Evolutionary conservation across 2,888 invertebrate species (phyloP).

Genomic region (Drosophila eohydei): DNA sequence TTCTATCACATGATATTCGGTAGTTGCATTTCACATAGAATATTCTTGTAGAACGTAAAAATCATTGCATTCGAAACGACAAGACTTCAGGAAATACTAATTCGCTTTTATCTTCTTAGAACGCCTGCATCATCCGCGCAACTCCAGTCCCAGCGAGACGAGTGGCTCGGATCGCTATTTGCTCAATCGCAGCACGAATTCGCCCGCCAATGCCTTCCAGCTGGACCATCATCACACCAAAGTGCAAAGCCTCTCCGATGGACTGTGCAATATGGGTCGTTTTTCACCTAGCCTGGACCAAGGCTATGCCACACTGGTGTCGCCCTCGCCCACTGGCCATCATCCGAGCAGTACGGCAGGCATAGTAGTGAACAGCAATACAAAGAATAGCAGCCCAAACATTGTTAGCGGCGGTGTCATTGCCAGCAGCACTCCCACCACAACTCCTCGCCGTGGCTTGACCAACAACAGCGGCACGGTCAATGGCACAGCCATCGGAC

Average conservation of each 20-base stretch:
- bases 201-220: constrained; percentile 83
- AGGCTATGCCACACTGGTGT: constrained; percentile 92
- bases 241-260: constrained; percentile 84
- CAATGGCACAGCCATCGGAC: constrained; percentile 61
- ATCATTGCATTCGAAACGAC: not conserved
- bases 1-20: too few species aligned
- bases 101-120: constrained; percentile 55
- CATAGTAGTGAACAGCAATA: constrained; percentile 45
- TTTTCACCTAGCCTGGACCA: constrained; percentile 91
- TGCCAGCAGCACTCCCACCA: constrained; percentile 62
- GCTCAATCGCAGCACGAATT: constrained; percentile 82
- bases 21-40: too few species aligned
- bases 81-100: not conserved
- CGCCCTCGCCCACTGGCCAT: constrained; percentile 86
- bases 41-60: too few species aligned
- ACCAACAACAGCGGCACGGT: constrained; percentile 25
- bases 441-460: constrained; percentile 59
- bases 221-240: constrained; percentile 83
- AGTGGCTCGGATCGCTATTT: constrained; percentile 85
- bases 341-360: constrained; percentile 62
- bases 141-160: constrained; percentile 85
- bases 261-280: constrained; percentile 85
- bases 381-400: constrained; percentile 37
- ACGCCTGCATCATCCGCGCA: constrained; percentile 79
- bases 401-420: constrained; percentile 47